Conservation (phyloP, 2,797 vertebrate genomes). For the Prunella strophiata region DNA sequence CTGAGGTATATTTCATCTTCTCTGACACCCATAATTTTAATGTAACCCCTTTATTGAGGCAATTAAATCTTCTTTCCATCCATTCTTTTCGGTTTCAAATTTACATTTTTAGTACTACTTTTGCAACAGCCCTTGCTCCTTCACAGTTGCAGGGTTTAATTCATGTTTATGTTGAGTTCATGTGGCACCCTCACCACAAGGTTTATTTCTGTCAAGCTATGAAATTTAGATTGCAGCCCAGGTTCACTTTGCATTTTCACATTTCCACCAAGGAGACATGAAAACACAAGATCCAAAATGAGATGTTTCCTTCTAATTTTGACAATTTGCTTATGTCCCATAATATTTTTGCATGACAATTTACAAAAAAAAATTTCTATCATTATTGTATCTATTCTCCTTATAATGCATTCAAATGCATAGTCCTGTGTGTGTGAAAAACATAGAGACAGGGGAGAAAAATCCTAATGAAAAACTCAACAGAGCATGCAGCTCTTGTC, state of each 20-base stretch:
- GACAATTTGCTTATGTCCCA: neutral
- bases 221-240: neutral
- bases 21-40: slow-evolving; percentile 35
- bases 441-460: neutral
- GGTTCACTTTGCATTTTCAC: neutral
- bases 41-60: slow-evolving; percentile 41
- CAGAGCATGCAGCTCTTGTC: neutral
- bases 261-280: neutral
- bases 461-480: slow-evolving; percentile 16
- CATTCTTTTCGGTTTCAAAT: slow-evolving; percentile 10
- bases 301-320: neutral
- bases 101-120: slow-evolving; percentile 40
- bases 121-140: neutral
- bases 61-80: slow-evolving; percentile 42
- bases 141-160: slow-evolving; percentile 32
- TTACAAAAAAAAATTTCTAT: neutral
- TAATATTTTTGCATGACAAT: neutral
- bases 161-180: slow-evolving; percentile 53
- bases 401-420: neutral
- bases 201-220: slow-evolving; percentile 16
- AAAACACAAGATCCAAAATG: neutral
- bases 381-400: neutral
- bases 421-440: neutral
- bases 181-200: neutral
- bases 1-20: slow-evolving; percentile 34